Evolutionary conservation across 2,113 vertebrate species (phyloP), one percentile per base, ranked within the genome.

Genomic region (Neomonachus schauinslandi): DNA sequence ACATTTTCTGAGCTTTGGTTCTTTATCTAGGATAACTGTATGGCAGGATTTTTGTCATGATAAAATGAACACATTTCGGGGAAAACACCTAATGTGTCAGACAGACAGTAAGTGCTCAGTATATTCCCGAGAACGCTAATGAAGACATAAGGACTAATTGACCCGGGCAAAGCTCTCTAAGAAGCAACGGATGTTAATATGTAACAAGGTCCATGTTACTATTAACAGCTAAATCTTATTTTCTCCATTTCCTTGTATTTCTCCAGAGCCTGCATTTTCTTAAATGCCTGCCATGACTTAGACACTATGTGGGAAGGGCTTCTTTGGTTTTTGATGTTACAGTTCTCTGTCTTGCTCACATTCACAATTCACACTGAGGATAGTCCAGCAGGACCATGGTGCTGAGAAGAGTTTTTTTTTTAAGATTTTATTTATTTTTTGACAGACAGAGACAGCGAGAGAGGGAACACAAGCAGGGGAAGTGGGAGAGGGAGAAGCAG

Each of bases 101-200:
- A 21, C 2, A n/a, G 5, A 65, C 13, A 1, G 0, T 39, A 55
- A 36, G 21, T 33, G 16, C 15, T 83, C 57, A 15, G 0, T 55
- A 5, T 18, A 0, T 57, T 89, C 24, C 79, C 14, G 5, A 57
- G 61, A 53, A 39, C 16, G 51, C 83, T 59, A 4, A 22, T 26
- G 4, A 7, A 21, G 21, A 46, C 19, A 7, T 8, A 39, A 49
- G 7, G 46, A n/a, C 11, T 63, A 12, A 31, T 1, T 12, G 61
- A 39, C 5, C 8, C 16, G 13, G 8, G 13, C 19, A 87, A 5
- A 74, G 13, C 18, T 33, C 57, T 42, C 2, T 19, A 18, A 21
- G 51, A 59, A 26, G 42, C 76, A 36, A 53, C 77, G 26, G 16
- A 36, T 6, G 4, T 26, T 89, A n/a, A 21, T 31, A 0, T 33